Base-by-base conservation (phyloP, 2,797 vertebrate genomes). In the Natrix natrix region DNA sequence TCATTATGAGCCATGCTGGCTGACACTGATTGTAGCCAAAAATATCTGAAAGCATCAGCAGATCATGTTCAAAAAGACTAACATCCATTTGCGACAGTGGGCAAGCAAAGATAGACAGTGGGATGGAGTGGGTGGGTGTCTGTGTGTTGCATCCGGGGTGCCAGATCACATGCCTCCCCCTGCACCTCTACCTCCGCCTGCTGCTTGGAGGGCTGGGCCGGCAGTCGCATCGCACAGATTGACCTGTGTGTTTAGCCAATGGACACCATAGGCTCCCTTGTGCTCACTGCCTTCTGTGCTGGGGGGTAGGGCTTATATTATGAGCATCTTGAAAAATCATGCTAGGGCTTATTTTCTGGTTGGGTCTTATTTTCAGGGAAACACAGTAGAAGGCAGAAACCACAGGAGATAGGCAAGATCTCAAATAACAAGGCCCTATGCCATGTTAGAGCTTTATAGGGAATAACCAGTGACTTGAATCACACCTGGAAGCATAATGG, bases 201-300 rank as follows among this genome's bases (percentile, higher is more conserved):
- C 4, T 66, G 26, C 11, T n/a, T 66, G 61, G 26, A 63, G 26
- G 24, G 4, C 26, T 12, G 61, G 26, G 10, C 61, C 1, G 0
- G 26, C 0, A 26, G 28, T n/a, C 12, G 0, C 61, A 66, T 66
- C 12, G 0, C 61, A 13, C 4, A 8, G 12, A n/a, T 10, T 66
- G 26, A 66, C 4, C 61, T 66, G 61, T 2, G 11, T 26, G 48
- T n/a, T 0, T 63, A 20, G 12, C 26, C 28, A 10, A 24, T 63
- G 26, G 24, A 63, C 10, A 28, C 3, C 24, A 4, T 10, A 26
- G 1, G 0, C 24, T 1, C 8, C 60, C 8, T 2, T 0, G 0
- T 3, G 4, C 12, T n/a, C 11, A 4, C 28, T 22, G 0, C 6
- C 57, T 59, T 5, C 20, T 59, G 17, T 59, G 5, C 5, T 22